Conservation (phyloP, 2,113 vertebrate genomes). For the Erinaceus europaeus region DNA sequence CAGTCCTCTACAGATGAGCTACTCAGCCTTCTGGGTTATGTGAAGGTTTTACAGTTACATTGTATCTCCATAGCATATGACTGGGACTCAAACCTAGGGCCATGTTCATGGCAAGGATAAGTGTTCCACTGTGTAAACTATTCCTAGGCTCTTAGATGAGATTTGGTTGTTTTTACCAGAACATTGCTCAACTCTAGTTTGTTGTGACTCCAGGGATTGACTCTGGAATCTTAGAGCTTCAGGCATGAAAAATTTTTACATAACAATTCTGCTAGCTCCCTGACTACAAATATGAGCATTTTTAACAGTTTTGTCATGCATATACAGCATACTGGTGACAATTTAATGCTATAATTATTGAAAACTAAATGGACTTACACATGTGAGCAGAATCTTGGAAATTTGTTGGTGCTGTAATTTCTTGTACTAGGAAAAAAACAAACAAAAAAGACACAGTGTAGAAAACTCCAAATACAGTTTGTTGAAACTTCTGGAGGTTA, state of each 20-base stretch:
- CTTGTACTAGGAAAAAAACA: not conserved
- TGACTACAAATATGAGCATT: not conserved
- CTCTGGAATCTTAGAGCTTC: no score
- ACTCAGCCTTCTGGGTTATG: not conserved
- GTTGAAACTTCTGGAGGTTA: not conserved
- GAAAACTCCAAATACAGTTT: not conserved
- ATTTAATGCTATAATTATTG: no score
- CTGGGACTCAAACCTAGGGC: no score
- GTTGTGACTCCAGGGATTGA: no score
- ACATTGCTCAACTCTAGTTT: no score
- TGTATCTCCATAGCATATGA: no score
- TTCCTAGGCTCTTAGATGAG: no score
- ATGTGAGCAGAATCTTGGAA: not conserved
- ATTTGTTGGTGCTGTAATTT: not conserved
- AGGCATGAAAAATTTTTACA: no score
- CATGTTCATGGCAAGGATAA: no score
- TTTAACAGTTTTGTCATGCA: not conserved
- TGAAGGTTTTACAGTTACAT: not conserved
- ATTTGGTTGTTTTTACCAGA: no score
- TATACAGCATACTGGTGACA: not conserved
- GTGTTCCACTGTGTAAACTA: no score
- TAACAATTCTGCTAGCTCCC: no score
- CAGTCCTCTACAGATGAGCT: accelerated
- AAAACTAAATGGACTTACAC: not conserved
- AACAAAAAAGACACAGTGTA: not conserved